Evolutionary conservation across 2,113 vertebrate species (phyloP), one percentile per base, ranked within the genome.

Genomic region (Trichechus manatus): DNA sequence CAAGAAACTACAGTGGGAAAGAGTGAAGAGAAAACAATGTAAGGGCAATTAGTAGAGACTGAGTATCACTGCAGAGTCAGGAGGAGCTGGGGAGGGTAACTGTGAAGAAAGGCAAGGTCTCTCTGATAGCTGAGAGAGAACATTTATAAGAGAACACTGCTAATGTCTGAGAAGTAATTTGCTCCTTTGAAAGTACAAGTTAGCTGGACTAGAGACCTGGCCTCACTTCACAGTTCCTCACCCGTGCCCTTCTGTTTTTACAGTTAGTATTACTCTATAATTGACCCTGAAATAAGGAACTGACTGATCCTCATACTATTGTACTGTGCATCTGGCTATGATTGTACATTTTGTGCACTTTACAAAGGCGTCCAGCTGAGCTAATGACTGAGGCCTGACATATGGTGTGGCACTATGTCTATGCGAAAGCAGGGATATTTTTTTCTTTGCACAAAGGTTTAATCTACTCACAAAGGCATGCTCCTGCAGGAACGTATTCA

Each of bases 271-370:
- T n/a, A 47, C 72, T 56, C 14, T 87, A 63, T 82, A 20, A 63
- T 22, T 83, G 50, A 33, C n/a, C 70, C 22, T 74, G 74, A 89
- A 61, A 70, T 53, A 92, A 82, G 66, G 25, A 89, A 68, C 56
- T 31, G 27, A 79, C 3, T 33, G 5, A 70, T 84, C 9, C 78
- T 79, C 31, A 23, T 27, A 59, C 31, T 36, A 11, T 80, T 50
- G 10, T 61, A 50, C 59, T 77, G 2, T 29, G 6, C 53, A 2
- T 63, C 39, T 72, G 42, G 6, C 63, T 78, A n/a, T 13, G 15
- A 87, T 6, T 53, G 20, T 61, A 19, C 27, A 50, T 33, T 79
- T 59, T 74, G 5, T 39, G 29, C 1, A 74, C 23, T 93, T 90
- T 33, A 20, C 6, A 77, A 79, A 63, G 25, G 4, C 20, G 39